phyloP scores from a whole-genome alignment of 2,797 vertebrate species.

The Acanthurus tractus region DNA sequence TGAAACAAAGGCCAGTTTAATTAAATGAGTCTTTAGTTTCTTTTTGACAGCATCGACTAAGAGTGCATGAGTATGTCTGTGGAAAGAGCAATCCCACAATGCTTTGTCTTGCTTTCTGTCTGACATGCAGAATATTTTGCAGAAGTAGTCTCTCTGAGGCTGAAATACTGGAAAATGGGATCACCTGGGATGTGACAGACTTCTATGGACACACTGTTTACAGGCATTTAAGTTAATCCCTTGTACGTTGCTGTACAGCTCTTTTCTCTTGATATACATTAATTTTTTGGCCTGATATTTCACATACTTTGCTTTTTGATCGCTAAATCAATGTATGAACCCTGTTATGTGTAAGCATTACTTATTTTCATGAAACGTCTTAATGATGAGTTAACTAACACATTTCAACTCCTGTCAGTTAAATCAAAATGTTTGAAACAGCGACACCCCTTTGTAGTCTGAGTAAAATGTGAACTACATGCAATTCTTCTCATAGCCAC shows the following conservation, averaged over 20 bases:
- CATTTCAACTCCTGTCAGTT: neutral
- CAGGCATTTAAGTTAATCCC: rapidly evolving
- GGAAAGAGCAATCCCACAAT: too few relatives aligned
- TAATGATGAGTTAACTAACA: too few relatives aligned
- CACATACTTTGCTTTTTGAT: neutral
- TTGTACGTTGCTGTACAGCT: neutral
- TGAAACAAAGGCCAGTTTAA: too few relatives aligned
- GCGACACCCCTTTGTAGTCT: constrained; percentile 30
- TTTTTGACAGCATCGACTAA: too few relatives aligned
- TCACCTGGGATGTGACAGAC: neutral
- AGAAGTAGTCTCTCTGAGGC: too few relatives aligned
- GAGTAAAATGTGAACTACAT: neutral
- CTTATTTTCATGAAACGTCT: neutral
- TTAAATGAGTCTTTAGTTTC: too few relatives aligned
- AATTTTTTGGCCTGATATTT: neutral
- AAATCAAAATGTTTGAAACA: neutral
- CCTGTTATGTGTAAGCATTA: neutral
- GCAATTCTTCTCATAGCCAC: constrained; percentile 38
- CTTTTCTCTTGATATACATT: neutral
- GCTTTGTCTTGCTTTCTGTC: too few relatives aligned
- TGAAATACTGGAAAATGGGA: neutral
- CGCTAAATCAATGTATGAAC: neutral
- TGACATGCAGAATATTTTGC: too few relatives aligned
- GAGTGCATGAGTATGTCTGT: too few relatives aligned
- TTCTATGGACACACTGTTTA: neutral